phyloP scores from a whole-genome alignment of 2,113 vertebrate species.

The Naja naja region DNA sequence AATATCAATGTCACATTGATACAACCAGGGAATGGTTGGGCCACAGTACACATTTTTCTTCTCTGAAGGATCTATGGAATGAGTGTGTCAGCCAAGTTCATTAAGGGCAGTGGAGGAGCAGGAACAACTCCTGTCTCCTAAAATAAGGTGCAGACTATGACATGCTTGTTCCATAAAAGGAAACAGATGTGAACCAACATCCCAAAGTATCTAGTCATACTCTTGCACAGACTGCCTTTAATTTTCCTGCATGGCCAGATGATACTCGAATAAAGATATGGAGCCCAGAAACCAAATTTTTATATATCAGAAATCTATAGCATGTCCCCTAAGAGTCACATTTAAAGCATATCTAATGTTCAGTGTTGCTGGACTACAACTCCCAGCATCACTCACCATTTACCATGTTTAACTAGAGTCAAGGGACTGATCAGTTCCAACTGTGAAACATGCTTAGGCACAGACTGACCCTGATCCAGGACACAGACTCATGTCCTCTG shows the following conservation, averaged over 20 bases:
- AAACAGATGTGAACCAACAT: background rate
- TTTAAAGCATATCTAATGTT: background rate
- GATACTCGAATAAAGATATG: background rate
- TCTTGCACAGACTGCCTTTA: background rate
- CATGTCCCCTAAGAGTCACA: background rate
- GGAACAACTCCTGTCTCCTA: background rate
- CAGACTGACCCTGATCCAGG: background rate
- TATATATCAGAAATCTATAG: background rate
- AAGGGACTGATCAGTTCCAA: background rate
- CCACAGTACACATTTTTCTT: background rate
- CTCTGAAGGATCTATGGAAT: background rate
- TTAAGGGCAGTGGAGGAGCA: background rate
- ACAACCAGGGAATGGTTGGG: background rate
- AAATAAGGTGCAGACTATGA: background rate
- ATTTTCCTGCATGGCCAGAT: background rate
- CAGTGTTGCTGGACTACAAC: background rate
- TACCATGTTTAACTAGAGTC: background rate
- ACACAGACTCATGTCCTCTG: background rate
- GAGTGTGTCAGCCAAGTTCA: background rate
- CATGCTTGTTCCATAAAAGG: background rate
- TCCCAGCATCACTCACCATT: background rate
- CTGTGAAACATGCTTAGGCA: background rate
- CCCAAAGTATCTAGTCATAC: background rate
- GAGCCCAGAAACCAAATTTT: background rate
- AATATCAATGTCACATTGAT: background rate